A percentile compares a stretch with the other conserved stretches of the same genome.
phyloP scores from a whole-genome alignment of 2,113 vertebrate species.

The Zingel zingel region DNA sequence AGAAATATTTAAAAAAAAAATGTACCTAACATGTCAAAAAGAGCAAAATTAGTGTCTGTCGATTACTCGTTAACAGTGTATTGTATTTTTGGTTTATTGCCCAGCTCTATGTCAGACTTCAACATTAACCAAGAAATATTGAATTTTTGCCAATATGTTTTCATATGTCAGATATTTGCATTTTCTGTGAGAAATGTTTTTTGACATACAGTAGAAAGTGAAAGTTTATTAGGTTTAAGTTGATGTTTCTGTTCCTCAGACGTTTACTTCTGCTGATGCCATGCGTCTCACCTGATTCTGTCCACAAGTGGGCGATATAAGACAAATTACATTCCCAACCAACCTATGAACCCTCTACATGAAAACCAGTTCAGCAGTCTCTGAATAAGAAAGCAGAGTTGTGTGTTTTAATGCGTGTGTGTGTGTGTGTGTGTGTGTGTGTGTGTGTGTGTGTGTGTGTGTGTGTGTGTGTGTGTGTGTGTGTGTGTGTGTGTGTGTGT shows the following conservation, averaged over 20 bases:
- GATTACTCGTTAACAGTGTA: neutral
- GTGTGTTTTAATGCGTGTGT: neutral
- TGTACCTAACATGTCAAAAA: neutral
- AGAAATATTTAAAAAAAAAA: no score
- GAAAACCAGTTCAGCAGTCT: neutral
- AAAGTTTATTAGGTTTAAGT: neutral
- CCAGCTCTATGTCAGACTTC: neutral
- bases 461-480: neutral
- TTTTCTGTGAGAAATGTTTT: neutral
- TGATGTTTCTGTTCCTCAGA: neutral
- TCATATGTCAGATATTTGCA: neutral
- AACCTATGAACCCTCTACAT: neutral
- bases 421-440: no score
- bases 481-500: no score
- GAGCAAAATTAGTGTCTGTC: neutral
- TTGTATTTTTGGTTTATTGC: neutral
- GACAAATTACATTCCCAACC: neutral
- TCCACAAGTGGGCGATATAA: constrained; percentile 12
- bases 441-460: no score
- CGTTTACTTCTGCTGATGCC: neutral
- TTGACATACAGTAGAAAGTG: neutral
- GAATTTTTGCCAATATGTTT: neutral
- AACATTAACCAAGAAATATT: neutral
- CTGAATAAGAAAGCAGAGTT: neutral
- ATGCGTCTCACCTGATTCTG: no score